Evolutionary conservation across 2,888 invertebrate genomes (phyloP), one percentile per base, ranked within the genome.

Genomic region (Drosophila helvetica): DNA sequence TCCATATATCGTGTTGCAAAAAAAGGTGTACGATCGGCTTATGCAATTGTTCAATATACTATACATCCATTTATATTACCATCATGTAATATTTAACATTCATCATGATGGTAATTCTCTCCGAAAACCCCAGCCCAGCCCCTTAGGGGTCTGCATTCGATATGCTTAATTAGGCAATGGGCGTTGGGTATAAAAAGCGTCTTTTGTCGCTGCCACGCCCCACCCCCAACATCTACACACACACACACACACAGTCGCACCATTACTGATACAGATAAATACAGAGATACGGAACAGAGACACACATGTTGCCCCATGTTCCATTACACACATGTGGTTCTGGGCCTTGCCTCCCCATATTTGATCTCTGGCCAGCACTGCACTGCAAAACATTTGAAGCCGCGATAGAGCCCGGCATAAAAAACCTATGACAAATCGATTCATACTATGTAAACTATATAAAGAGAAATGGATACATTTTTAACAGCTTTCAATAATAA

Each of bases 81-180:
- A 38, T 38, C 15, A 15, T 38, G 15, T 7, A 38, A 38, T 38
- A 38, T 38, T 38, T 38, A 38, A 38, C n/a, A 38, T 38, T 38
- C n/a, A 38, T 38, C 38, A n/a, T 7, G 18, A 58, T 42, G 2
- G 3, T 18, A 25, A 43, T 30, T 30, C 17, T 18, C 18, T n/a
- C 53, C 27, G 15, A n/a, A 38, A 25, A 17, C 38, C 42, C 47
- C 58, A 25, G 42, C 33, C 42, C 12, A 30, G 9, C 48, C 62
- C 62, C 55, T 45, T 15, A 8, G 33, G 43, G 19, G 76, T 78
- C 46, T 51, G 51, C 42, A 66, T 79, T 75, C 69, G 86, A 75
- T 87, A 83, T 83, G 88, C 87, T 87, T 82, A 82, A 82, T 82
- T 84, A 87, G 87, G 85, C 82, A 82, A 84, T 78, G 78, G 81